phyloP scores from a whole-genome alignment of 2,113 vertebrate species.

The Siniperca knerii region DNA sequence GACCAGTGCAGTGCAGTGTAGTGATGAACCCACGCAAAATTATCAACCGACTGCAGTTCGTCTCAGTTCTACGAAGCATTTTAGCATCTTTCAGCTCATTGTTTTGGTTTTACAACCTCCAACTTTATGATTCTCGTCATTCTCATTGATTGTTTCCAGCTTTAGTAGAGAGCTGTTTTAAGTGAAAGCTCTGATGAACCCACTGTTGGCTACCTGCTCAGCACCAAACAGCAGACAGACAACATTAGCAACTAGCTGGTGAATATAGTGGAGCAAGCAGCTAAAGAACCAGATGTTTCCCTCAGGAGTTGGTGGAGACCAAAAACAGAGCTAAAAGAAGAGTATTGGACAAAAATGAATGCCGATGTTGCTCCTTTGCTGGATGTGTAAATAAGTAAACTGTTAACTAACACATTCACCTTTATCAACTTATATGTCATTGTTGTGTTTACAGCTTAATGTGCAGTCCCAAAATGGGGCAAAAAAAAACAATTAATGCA shows the following conservation, averaged over 20 bases:
- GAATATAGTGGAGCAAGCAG: background rate
- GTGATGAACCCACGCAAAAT: too few relatives aligned
- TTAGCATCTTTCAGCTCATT: background rate
- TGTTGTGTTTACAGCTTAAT: background rate
- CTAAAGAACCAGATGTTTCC: background rate
- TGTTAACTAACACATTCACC: background rate
- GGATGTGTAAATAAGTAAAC: too few relatives aligned
- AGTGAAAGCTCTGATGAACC: background rate
- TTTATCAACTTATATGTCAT: background rate
- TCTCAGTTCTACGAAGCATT: background rate
- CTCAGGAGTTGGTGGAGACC: background rate
- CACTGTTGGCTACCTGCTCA: background rate
- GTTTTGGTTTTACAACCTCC: background rate
- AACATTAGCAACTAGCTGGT: background rate
- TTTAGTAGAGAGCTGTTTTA: background rate
- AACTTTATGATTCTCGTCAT: background rate
- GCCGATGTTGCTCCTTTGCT: too few relatives aligned
- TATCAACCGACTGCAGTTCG: too few relatives aligned
- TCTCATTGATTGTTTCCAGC: background rate
- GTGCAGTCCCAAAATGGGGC: too few relatives aligned
- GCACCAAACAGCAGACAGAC: background rate
- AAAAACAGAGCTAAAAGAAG: background rate
- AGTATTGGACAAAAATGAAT: background rate
- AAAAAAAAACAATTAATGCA: background rate
- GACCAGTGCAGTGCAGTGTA: too few relatives aligned